phyloP scores from a whole-genome alignment of 2,888 invertebrate species.

The Morpho helenor region DNA sequence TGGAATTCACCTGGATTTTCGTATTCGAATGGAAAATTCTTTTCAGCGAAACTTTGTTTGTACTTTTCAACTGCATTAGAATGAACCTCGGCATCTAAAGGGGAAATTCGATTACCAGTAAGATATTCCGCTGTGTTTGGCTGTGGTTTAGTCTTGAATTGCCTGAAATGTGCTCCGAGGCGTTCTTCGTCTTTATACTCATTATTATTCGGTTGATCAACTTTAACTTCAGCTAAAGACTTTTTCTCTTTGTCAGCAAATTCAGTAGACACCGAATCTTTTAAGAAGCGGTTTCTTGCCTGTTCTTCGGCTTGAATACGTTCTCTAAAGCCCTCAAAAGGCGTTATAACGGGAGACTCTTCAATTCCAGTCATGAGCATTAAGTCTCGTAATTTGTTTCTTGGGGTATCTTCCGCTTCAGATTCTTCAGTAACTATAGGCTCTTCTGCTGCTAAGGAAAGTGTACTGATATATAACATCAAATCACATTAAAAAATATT shows the following conservation, averaged over 20 bases:
- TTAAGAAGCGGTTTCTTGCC: constrained; percentile 34
- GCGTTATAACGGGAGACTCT: constrained; percentile 57
- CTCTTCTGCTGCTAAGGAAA: constrained; percentile 16
- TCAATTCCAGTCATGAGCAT: constrained; percentile 53
- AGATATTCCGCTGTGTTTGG: constrained; percentile 67
- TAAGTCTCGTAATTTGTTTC: constrained; percentile 61
- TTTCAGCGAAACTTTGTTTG: constrained; percentile 65
- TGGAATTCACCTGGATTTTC: constrained; percentile 67
- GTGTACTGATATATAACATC: not conserved
- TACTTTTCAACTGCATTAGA: constrained; percentile 69
- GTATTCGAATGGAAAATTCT: constrained; percentile 72
- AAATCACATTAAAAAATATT: not conserved
- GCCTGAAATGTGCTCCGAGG: constrained; percentile 67
- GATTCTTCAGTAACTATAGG: constrained; percentile 33
- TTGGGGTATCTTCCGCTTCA: constrained; percentile 47
- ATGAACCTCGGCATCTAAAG: constrained; percentile 64
- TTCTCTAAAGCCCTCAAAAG: constrained; percentile 69
- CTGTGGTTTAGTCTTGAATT: constrained; percentile 56
- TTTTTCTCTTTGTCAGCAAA: constrained; percentile 61
- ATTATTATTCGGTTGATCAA: constrained; percentile 34
- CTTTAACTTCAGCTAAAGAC: constrained; percentile 49
- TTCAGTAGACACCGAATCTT: constrained; percentile 34
- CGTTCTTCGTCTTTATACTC: constrained; percentile 69
- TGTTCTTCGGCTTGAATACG: constrained; percentile 56
- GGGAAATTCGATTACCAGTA: constrained; percentile 58